Evolutionary conservation across 2,888 invertebrate species (phyloP).

Genomic region (Anoplius nigerrimus): DNA sequence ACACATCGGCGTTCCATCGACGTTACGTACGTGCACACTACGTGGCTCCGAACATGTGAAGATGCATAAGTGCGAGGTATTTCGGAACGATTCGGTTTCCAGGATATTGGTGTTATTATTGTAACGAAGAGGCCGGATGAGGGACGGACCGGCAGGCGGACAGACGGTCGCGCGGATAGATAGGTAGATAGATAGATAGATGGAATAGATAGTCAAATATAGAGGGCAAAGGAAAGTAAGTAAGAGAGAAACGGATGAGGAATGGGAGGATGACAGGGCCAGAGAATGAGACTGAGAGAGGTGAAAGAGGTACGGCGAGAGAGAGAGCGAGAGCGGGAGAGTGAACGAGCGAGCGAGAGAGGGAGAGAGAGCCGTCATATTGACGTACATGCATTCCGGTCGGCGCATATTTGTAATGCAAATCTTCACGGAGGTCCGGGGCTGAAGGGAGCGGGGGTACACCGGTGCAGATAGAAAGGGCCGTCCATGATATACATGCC

Average conservation of each 20-base stretch:
- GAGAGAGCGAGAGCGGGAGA: slow-evolving; percentile 4
- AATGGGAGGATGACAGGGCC: slow-evolving; percentile 1
- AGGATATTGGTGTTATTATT: slow-evolving; percentile 40
- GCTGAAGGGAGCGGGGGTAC: slow-evolving; percentile 35
- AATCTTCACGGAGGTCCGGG: slow-evolving; percentile 61
- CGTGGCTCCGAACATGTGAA: not conserved
- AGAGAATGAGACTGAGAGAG: not conserved
- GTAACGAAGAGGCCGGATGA: slow-evolving; percentile 38
- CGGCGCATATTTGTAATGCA: slow-evolving; percentile 69
- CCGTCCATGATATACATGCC: slow-evolving; percentile 58
- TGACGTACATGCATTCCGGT: slow-evolving; percentile 59
- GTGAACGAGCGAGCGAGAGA: slow-evolving; percentile 10
- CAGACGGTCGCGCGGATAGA: not conserved
- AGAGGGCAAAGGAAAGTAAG: not conserved
- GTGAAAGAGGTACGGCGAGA: not conserved
- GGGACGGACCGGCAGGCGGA: not conserved
- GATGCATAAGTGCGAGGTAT: not conserved
- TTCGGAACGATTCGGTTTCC: slow-evolving; percentile 26
- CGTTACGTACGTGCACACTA: not conserved
- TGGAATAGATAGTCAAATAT: not conserved
- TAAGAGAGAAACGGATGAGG: not conserved
- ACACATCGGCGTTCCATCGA: not conserved
- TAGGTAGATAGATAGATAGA: not conserved
- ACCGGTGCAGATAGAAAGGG: slow-evolving; percentile 57
- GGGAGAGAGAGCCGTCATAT: slow-evolving; percentile 56